phyloP scores from a whole-genome alignment of 2,113 vertebrate species.

The Centropristis striata region DNA sequence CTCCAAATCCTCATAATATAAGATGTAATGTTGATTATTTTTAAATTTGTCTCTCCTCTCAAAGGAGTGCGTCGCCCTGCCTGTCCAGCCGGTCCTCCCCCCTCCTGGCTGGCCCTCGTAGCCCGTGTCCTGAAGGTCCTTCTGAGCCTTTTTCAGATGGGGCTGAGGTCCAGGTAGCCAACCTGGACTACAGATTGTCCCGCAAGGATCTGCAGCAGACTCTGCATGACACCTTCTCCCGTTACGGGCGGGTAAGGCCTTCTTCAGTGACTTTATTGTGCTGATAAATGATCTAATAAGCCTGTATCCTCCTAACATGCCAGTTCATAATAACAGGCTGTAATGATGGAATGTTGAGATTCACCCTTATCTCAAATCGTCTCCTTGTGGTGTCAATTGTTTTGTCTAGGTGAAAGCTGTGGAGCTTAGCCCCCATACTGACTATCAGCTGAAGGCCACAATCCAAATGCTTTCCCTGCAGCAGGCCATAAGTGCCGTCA shows the following conservation, averaged over 20 bases:
- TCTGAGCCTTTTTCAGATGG: conserved; percentile 92
- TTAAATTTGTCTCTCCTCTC: neutral
- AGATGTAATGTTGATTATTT: neutral
- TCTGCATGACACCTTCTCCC: conserved; percentile 90
- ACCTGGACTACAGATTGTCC: conserved; percentile 95
- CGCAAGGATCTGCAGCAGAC: conserved; percentile 95
- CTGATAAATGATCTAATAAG: neutral
- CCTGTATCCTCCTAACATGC: neutral
- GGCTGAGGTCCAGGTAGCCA: conserved; percentile 93
- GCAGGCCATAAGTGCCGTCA: conserved; percentile 93
- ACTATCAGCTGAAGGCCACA: conserved; percentile 95
- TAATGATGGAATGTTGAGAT: neutral
- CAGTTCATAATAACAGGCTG: neutral
- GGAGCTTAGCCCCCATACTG: conserved; percentile 96
- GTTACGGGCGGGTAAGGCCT: conserved; percentile 90
- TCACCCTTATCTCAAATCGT: neutral
- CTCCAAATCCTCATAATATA: accelerated
- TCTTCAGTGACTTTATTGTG: neutral
- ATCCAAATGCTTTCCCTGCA: conserved; percentile 94
- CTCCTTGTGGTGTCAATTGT: neutral
- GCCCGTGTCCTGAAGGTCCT: conserved; percentile 74
- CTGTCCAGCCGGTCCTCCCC: conserved; percentile 93
- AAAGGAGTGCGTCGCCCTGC: conserved; percentile 91
- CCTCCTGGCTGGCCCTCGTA: conserved; percentile 80
- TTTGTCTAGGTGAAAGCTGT: conserved; percentile 80